phyloP scores from a whole-genome alignment of 2,797 vertebrate species.

The Toxotes lorentzi region DNA sequence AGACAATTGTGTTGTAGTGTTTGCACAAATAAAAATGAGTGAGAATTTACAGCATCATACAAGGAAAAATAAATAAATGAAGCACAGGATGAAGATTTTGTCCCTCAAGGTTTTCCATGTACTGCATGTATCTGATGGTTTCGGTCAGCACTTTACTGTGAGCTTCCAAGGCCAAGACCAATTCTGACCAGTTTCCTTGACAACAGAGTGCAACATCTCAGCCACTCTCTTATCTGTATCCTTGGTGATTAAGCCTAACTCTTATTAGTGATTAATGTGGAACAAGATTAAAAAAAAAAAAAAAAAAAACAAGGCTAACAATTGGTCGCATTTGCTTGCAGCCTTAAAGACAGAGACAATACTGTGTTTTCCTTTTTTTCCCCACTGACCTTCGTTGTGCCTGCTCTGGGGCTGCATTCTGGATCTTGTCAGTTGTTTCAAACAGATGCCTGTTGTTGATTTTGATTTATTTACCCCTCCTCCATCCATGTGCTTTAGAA shows the following conservation, averaged over 20 bases:
- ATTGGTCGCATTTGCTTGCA: slow-evolving; percentile 25
- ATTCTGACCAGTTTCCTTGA: slow-evolving; percentile 76
- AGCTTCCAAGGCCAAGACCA: slow-evolving; percentile 54
- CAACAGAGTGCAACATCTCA: slow-evolving; percentile 73
- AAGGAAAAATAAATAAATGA: not conserved
- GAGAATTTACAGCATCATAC: not conserved
- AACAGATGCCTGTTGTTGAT: slow-evolving; percentile 76
- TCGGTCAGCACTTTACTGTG: slow-evolving; percentile 45
- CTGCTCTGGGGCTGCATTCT: slow-evolving; percentile 59
- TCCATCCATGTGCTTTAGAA: slow-evolving; percentile 44
- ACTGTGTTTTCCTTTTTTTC: slow-evolving; percentile 31
- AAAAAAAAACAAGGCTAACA: slow-evolving; percentile 32
- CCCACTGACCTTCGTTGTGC: slow-evolving; percentile 51
- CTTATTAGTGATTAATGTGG: slow-evolving; percentile 66
- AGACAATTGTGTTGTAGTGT: not conserved
- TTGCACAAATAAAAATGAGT: not conserved
- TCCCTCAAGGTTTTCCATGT: slow-evolving; percentile 13
- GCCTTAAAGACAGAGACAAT: slow-evolving; percentile 37
- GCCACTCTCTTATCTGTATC: slow-evolving; percentile 62
- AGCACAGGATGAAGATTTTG: slow-evolving; percentile 16
- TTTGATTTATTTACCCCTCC: slow-evolving; percentile 72
- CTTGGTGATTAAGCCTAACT: slow-evolving; percentile 64
- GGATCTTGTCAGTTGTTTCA: slow-evolving; percentile 68
- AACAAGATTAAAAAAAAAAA: slow-evolving; percentile 29
- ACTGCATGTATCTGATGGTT: slow-evolving; percentile 23